Evolutionary conservation across 2,113 vertebrate genomes (phyloP).

Genomic region (Psephotus haematonotus): DNA sequence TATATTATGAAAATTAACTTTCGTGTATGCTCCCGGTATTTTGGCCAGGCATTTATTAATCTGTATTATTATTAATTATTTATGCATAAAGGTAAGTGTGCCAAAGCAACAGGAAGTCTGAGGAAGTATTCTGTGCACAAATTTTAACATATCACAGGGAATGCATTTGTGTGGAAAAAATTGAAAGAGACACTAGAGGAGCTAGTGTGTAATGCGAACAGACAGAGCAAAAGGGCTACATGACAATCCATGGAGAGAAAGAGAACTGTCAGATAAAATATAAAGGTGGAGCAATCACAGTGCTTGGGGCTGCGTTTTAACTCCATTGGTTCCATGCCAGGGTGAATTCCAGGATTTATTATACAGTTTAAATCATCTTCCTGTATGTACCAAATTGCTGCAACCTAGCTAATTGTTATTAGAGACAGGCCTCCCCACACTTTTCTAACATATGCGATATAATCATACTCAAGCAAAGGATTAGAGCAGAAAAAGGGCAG

Average conservation of each 20-base stretch:
- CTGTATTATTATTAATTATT: neutral
- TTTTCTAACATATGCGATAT: neutral
- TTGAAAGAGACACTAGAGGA: conserved; percentile 52
- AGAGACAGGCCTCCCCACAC: neutral
- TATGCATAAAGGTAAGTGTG: neutral
- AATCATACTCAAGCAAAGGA: neutral
- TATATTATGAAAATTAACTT: neutral
- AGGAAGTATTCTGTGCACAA: conserved; percentile 5
- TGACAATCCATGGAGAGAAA: conserved; percentile 43
- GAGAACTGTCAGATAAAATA: conserved; percentile 42
- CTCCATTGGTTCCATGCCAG: neutral
- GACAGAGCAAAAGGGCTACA: conserved; percentile 66
- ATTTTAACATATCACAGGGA: conserved; percentile 27
- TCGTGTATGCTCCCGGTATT: neutral
- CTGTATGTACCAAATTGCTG: neutral
- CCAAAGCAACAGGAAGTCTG: neutral
- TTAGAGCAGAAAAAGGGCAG: neutral
- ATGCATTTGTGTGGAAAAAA: conserved; percentile 40
- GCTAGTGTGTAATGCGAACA: conserved; percentile 57
- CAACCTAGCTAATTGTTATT: neutral
- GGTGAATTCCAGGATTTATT: neutral
- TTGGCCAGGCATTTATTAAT: neutral
- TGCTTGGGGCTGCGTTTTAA: neutral
- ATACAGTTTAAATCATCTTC: neutral
- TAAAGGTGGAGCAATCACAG: conserved; percentile 40